Percentiles rank a stretch among this genome's conserved stretches.
These are phyloP conservation scores for Coronaproctus castanopsis DNA, from an alignment of 2,888 invertebrate species.

Conservation along the genomic window DNA sequence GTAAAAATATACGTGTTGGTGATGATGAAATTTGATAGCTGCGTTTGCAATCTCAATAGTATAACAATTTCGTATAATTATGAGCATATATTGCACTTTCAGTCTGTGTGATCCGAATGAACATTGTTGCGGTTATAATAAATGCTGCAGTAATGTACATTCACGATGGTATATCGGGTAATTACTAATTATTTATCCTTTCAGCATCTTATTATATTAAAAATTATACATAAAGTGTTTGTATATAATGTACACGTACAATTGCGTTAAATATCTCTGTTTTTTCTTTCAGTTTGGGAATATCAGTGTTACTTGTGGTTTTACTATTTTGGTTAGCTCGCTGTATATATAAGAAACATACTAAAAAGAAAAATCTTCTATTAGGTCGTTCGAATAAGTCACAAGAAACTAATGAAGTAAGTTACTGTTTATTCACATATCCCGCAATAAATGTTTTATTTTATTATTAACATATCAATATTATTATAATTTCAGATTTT, in stretches of 20 bases:
- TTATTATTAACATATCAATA: too few relatives aligned
- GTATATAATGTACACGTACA: too few relatives aligned
- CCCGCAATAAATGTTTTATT: too few relatives aligned
- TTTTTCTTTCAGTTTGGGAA: not conserved
- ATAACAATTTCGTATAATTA: not conserved
- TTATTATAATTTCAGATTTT: too few relatives aligned
- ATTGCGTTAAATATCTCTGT: too few relatives aligned
- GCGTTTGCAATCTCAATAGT: too few relatives aligned
- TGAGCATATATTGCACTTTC: not conserved
- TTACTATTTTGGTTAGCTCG: not conserved
- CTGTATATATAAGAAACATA: not conserved
- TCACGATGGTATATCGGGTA: not conserved
- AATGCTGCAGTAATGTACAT: conserved; percentile 2
- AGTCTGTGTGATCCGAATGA: not conserved
- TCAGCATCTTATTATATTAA: too few relatives aligned
- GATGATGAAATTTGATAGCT: too few relatives aligned
- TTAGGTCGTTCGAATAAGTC: not conserved
- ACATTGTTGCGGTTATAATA: conserved; percentile 4
- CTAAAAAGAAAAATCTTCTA: not conserved
- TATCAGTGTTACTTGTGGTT: not conserved
- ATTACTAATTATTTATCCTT: not conserved
- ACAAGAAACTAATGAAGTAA: not conserved
- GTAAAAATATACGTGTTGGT: too few relatives aligned
- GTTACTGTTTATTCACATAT: too few relatives aligned
- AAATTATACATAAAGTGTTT: too few relatives aligned